phyloP scores from a whole-genome alignment of 2,888 invertebrate species.

The Agrotis exclamationis region DNA sequence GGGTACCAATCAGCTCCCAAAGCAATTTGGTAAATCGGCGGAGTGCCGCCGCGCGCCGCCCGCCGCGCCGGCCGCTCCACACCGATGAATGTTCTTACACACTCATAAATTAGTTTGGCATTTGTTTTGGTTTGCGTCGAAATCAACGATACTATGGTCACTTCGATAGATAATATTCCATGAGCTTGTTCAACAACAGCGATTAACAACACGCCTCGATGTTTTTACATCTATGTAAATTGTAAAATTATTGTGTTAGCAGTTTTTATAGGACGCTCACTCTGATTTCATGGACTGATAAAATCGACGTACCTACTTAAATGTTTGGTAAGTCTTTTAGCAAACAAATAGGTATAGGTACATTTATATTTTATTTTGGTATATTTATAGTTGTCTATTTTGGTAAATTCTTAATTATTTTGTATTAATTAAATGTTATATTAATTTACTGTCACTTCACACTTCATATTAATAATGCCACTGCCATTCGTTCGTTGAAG shows the following conservation, averaged over 20 bases:
- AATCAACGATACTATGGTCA: slow-evolving; percentile 66
- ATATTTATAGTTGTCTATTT: not conserved
- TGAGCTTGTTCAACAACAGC: slow-evolving; percentile 22
- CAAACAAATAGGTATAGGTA: slow-evolving; percentile 15
- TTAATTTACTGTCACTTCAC: not conserved
- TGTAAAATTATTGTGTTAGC: slow-evolving; percentile 18
- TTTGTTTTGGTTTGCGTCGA: slow-evolving; percentile 66
- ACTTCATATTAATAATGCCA: too few relatives aligned
- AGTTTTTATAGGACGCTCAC: slow-evolving; percentile 14
- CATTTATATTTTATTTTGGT: too few relatives aligned
- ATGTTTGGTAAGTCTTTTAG: slow-evolving; percentile 34
- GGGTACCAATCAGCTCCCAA: slow-evolving; percentile 68
- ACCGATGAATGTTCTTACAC: slow-evolving; percentile 71
- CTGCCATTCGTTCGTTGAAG: too few relatives aligned
- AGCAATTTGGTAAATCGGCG: slow-evolving; percentile 74
- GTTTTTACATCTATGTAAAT: slow-evolving; percentile 25
- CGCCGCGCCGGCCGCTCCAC: slow-evolving; percentile 54
- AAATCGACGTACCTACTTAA: slow-evolving; percentile 25
- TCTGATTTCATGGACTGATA: slow-evolving; percentile 43
- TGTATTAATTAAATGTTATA: too few relatives aligned
- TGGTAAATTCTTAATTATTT: not conserved
- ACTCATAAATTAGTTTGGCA: slow-evolving; percentile 70
- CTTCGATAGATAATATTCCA: slow-evolving; percentile 50
- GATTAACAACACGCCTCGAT: slow-evolving; percentile 14
- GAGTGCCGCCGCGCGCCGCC: slow-evolving; percentile 61